Evolutionary conservation across 2,797 vertebrate genomes (phyloP), one percentile per base, ranked within the genome.

Genomic region (Eulemur albifrons): DNA sequence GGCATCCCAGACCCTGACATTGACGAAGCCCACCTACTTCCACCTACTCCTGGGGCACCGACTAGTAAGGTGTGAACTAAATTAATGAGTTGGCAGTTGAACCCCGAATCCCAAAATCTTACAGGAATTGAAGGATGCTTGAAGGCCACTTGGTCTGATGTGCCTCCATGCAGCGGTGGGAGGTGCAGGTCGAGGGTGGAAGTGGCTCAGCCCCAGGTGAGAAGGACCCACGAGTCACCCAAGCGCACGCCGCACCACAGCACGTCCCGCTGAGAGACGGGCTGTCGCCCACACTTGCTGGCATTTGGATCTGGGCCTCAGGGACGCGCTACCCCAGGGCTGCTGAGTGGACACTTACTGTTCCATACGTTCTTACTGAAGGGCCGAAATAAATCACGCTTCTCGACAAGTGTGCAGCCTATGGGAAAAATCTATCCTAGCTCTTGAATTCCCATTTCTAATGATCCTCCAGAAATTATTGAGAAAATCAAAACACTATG

Each of bases 401-500:
- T 83, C 69, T 50, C 2, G 1, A 67, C 45, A 89, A 80, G 57
- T 43, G 23, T 4, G 12, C 25, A 12, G 59, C 96, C 88, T 27
- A 0, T 40, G 90, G 86, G 94, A 43, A 83, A 90, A 80, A 95
- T 87, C 95, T 92, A 95, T 72, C 88, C 69, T 8, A 15, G 43
- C 75, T 97, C 84, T 76, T 61, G 73, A 96, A 83, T 92, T 97
- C 95, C 97, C 81, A 83, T 97, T 97, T 98, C 94, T 95, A 97
- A 95, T 88, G 96, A 88, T 95, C 88, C 90, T 98, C 43, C 8
- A 76, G 95, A 97, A 98, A 97, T 98, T 94, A 98, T 40, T 70
- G 95, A 97, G 97, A 98, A 97, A 98, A 98, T 97, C 97, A 97
- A 98, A 98, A 94, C 93, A 80, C 89, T 18, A 3, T 96, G 97